A percentile compares a stretch with the other conserved stretches of the same genome.
Evolutionary conservation across 2,113 vertebrate species (phyloP).

Genomic region (Paratilapia polleni): DNA sequence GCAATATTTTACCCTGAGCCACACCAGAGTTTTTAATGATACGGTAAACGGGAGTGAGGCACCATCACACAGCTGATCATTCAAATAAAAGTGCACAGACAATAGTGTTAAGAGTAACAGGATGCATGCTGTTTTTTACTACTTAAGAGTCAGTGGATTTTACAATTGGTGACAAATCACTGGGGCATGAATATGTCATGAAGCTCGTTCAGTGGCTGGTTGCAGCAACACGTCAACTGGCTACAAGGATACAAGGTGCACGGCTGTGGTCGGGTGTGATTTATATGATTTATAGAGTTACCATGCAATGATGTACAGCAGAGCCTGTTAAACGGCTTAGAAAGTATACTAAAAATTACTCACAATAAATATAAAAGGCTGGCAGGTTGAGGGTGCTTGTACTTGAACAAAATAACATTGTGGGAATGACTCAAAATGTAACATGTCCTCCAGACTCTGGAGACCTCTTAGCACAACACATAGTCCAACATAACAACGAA

Average conservation of each 20-base stretch:
- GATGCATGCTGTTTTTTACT: background rate
- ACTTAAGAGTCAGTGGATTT: background rate
- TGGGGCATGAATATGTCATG: background rate
- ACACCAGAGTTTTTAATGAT: background rate
- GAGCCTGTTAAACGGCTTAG: background rate
- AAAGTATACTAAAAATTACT: background rate
- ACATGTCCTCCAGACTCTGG: background rate
- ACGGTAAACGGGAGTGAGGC: background rate
- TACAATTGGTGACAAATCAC: conserved; percentile 15
- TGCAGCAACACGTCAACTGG: background rate
- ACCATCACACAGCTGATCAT: background rate
- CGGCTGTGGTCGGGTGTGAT: background rate
- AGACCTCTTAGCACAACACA: too few species aligned
- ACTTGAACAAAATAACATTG: background rate
- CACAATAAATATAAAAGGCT: background rate
- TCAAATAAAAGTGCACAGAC: background rate
- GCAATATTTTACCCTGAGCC: background rate
- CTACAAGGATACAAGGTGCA: background rate
- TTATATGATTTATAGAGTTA: background rate
- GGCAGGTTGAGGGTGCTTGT: background rate
- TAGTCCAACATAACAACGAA: background rate
- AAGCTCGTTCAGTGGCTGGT: background rate
- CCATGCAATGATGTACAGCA: background rate
- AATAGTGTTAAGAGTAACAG: background rate
- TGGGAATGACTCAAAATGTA: background rate